A percentile compares a stretch with the other conserved stretches of the same genome.
Evolutionary conservation across 2,797 vertebrate species (phyloP).

Genomic region (Pygocentrus nattereri): DNA sequence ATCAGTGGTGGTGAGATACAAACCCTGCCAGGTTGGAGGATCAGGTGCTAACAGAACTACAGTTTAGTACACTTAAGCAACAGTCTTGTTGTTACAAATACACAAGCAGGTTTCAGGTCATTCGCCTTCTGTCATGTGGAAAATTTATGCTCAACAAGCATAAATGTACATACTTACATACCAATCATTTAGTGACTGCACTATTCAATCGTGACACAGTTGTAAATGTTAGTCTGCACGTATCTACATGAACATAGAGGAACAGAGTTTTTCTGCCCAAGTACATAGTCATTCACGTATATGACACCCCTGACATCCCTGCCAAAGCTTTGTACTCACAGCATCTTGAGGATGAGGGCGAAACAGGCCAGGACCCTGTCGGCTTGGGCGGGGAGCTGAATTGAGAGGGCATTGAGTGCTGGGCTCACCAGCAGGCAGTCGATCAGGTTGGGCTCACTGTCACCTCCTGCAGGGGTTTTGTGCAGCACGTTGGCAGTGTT

Average conservation of each 20-base stretch:
- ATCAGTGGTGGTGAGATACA: not conserved
- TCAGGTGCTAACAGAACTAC: slow-evolving; percentile 22
- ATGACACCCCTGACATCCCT: not conserved
- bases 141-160: not conserved
- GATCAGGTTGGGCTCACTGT: slow-evolving; percentile 97
- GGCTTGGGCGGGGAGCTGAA: slow-evolving; percentile 94
- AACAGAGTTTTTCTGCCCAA: no score
- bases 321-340: slow-evolving; percentile 81
- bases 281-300: not conserved
- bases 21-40: slow-evolving; percentile 25
- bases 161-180: not conserved
- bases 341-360: slow-evolving; percentile 97
- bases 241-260: not conserved
- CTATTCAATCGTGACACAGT: not conserved
- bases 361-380: slow-evolving; percentile 97
- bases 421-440: slow-evolving; percentile 99
- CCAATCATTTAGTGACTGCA: not conserved
- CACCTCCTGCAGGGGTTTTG: slow-evolving; percentile 84
- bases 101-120: slow-evolving; percentile 18
- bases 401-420: slow-evolving; percentile 92
- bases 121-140: not conserved
- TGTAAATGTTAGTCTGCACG: not conserved
- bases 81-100: slow-evolving; percentile 14
- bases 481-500: slow-evolving; percentile 89
- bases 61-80: slow-evolving; percentile 18